Percentiles rank a stretch among this genome's conserved stretches.
Evolutionary conservation across 1,140 invertebrate species (phyloP).

Genomic region (Lycorma delicatula): DNA sequence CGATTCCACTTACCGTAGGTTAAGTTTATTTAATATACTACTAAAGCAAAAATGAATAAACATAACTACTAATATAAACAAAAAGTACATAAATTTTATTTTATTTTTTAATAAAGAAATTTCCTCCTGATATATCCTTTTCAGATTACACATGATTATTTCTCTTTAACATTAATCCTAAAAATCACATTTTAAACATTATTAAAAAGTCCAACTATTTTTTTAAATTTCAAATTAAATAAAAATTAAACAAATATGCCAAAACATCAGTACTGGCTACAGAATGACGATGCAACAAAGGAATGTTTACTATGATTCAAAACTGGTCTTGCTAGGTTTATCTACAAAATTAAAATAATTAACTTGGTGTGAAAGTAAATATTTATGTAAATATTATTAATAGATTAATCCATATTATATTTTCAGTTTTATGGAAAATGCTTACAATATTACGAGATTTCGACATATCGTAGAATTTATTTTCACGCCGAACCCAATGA

Average conservation of each 20-base stretch:
- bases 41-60: too few relatives aligned
- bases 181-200: too few relatives aligned
- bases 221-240: not conserved
- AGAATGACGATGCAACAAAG: slow-evolving; percentile 26
- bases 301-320: slow-evolving; percentile 23
- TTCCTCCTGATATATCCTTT: too few relatives aligned
- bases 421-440: slow-evolving; percentile 1
- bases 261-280: not conserved
- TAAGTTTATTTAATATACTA: too few relatives aligned
- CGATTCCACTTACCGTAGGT: too few relatives aligned
- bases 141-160: too few relatives aligned
- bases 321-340: not conserved
- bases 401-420: not conserved
- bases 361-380: not conserved
- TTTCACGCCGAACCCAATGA: slow-evolving; percentile 16
- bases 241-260: not conserved
- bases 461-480: slow-evolving; percentile 22
- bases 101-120: not conserved
- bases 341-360: not conserved
- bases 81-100: not conserved
- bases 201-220: not conserved
- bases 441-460: slow-evolving; percentile 26
- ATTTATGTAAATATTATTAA: not conserved
- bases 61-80: too few relatives aligned
- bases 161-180: too few relatives aligned